Percentiles rank a stretch among this genome's conserved stretches.
phyloP scores from a whole-genome alignment of 2,797 vertebrate genomes.

The Alectoris magna region DNA sequence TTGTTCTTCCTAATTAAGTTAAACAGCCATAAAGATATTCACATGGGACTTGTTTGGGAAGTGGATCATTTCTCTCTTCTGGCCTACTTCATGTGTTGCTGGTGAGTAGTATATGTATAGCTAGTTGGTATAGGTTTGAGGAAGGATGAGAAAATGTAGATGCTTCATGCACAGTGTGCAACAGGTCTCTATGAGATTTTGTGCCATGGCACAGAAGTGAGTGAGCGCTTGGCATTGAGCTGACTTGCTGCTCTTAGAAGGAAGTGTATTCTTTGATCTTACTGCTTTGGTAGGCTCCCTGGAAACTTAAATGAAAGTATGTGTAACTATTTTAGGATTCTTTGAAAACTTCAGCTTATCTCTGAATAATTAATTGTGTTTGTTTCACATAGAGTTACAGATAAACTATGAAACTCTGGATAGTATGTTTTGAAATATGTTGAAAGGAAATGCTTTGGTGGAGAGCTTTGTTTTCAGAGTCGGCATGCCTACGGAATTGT shows the following conservation, averaged over 20 bases:
- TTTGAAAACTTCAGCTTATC: not conserved
- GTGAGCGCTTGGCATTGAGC: rapidly evolving
- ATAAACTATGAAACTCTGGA: not conserved
- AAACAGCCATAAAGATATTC: not conserved
- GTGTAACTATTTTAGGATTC: not conserved
- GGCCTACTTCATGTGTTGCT: rapidly evolving
- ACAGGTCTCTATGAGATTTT: not conserved
- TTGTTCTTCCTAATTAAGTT: not conserved
- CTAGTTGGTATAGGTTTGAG: not conserved
- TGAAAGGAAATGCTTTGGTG: not conserved
- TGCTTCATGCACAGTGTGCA: not conserved
- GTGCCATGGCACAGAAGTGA: not conserved
- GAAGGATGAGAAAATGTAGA: not conserved
- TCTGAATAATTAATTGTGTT: not conserved
- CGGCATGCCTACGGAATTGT: rapidly evolving
- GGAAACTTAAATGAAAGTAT: not conserved
- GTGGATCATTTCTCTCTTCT: not conserved
- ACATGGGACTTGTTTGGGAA: not conserved
- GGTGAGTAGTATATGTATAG: not conserved
- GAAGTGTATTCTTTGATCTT: not conserved
- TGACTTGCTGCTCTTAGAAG: not conserved
- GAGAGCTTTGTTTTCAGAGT: not conserved
- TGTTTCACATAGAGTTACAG: not conserved
- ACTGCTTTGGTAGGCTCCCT: not conserved
- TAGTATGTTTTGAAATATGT: not conserved